Conservation (phyloP, 2,797 vertebrate genomes). For the Rhinatrema bivittatum region DNA sequence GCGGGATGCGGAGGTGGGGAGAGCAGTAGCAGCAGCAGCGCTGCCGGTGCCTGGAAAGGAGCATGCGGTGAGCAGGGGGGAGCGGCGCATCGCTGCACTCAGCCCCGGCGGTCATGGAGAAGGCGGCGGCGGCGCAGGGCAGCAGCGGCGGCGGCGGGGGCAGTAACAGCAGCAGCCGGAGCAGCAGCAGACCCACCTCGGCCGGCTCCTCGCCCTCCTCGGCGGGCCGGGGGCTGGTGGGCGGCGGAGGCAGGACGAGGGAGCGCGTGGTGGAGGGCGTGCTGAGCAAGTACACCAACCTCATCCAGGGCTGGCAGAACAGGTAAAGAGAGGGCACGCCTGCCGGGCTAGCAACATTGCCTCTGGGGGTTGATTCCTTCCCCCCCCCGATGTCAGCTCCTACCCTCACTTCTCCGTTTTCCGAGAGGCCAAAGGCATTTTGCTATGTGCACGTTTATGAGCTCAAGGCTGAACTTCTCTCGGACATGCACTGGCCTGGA, state of each 20-base stretch:
- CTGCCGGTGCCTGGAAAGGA: not conserved
- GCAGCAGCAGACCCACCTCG: conserved; percentile 59
- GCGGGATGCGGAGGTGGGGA: conserved; percentile 10
- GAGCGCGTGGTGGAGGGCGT: conserved; percentile 69
- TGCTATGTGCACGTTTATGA: no score
- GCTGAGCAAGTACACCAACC: conserved; percentile 96
- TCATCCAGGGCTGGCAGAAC: conserved; percentile 96
- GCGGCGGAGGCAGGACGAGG: conserved; percentile 23
- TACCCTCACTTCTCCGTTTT: no score
- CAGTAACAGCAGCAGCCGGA: conserved; percentile 43
- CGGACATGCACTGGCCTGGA: no score
- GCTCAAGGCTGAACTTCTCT: no score
- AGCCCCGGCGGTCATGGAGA: conserved; percentile 45
- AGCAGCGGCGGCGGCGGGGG: conserved; percentile 30
- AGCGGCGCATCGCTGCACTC: not conserved
- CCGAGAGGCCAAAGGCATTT: no score
- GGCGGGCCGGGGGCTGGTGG: conserved; percentile 22
- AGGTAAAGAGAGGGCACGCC: no score
- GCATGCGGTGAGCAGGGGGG: not conserved
- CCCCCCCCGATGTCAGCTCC: no score
- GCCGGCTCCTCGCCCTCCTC: conserved; percentile 52
- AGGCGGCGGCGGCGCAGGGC: conserved; percentile 24
- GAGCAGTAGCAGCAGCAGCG: not conserved
- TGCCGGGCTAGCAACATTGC: no score
- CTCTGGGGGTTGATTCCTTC: no score